Evolutionary conservation across 2,797 vertebrate genomes (phyloP).

Genomic region (Crocodylus rhombifer): DNA sequence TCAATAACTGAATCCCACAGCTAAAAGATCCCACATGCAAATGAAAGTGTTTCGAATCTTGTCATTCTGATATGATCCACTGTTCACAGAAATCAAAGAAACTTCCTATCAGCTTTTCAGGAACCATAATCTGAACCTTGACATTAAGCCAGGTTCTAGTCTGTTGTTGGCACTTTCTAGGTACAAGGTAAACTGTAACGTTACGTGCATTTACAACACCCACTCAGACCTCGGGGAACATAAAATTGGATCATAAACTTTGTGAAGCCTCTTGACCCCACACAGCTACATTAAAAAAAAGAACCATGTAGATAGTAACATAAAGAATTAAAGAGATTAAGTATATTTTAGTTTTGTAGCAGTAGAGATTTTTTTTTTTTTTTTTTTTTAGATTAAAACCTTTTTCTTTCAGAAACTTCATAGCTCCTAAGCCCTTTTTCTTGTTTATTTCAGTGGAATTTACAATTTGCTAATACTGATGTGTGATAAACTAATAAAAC

Average conservation of each 20-base stretch:
- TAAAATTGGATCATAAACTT: background rate
- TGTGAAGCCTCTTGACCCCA: background rate
- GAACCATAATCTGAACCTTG: background rate
- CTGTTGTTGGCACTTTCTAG: slow-evolving; percentile 10
- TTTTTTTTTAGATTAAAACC: background rate
- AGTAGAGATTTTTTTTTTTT: slow-evolving; percentile 37
- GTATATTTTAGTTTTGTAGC: slow-evolving; percentile 11
- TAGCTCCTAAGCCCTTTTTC: slow-evolving; percentile 48
- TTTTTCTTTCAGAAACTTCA: slow-evolving; percentile 54
- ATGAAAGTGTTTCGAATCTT: background rate
- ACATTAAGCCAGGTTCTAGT: slow-evolving; percentile 17
- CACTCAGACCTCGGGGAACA: background rate
- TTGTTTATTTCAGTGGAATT: slow-evolving; percentile 77
- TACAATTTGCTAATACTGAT: slow-evolving; percentile 83
- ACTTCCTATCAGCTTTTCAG: background rate
- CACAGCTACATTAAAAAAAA: slow-evolving; percentile 17
- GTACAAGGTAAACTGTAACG: background rate
- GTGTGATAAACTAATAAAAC: slow-evolving; percentile 85
- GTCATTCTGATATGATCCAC: background rate
- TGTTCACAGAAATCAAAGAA: background rate
- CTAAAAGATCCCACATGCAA: background rate
- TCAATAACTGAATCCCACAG: background rate
- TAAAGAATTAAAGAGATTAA: too few species aligned
- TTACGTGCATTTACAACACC: background rate
- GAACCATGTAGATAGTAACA: background rate